Percentiles rank a stretch among this genome's conserved stretches.
Conservation (phyloP, 2,797 vertebrate genomes). For the Acomys russatus region DNA sequence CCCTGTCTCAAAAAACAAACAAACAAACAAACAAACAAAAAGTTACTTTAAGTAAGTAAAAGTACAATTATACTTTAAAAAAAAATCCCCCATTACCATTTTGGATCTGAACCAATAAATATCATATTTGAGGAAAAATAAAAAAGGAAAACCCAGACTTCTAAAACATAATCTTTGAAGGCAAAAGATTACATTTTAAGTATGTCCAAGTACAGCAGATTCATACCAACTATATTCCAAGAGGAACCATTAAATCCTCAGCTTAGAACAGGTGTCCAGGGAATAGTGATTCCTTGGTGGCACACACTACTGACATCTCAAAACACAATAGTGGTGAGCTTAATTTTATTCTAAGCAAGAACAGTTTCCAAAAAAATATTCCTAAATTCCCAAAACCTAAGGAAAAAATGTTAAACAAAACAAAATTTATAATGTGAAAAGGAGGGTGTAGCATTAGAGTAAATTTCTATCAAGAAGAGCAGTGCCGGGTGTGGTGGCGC, state of each 20-base stretch:
- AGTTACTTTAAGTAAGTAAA: conserved; percentile 52
- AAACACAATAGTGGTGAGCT: neutral
- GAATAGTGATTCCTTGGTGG: conserved; percentile 39
- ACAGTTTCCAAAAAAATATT: conserved; percentile 43
- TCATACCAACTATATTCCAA: conserved; percentile 59
- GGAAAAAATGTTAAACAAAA: neutral
- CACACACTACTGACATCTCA: conserved; percentile 29
- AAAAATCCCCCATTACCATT: conserved; percentile 38
- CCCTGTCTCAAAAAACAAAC: too few relatives aligned
- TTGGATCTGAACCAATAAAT: conserved; percentile 35
- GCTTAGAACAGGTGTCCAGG: neutral
- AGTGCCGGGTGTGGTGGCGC: too few relatives aligned
- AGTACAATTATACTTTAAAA: conserved; percentile 30
- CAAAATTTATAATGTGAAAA: neutral
- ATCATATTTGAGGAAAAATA: conserved; percentile 41
- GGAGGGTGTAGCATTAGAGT: neutral
- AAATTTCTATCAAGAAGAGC: conserved; percentile 26
- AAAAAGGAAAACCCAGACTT: conserved; percentile 41
- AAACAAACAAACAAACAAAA: neutral
- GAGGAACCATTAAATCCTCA: conserved; percentile 49
- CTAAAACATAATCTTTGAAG: neutral
- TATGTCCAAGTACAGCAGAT: conserved; percentile 11
- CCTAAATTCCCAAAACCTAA: conserved; percentile 19
- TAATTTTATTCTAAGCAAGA: conserved; percentile 43
- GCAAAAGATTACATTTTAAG: conserved; percentile 61